phyloP scores from a whole-genome alignment of 2,888 invertebrate genomes.

The Escarpia spicata region DNA sequence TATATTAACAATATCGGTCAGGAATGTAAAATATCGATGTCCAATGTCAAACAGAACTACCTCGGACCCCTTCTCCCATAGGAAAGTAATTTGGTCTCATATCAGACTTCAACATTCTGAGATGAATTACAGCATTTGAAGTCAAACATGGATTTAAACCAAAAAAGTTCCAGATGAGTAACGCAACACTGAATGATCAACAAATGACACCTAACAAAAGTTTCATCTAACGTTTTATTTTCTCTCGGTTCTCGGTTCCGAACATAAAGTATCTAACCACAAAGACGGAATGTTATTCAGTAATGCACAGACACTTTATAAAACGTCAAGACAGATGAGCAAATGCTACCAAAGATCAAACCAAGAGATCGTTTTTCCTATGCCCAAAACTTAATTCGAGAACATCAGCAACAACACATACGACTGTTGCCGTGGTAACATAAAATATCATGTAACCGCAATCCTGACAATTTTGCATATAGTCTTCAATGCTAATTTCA shows the following conservation, averaged over 20 bases:
- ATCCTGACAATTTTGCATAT: slow-evolving; percentile 16
- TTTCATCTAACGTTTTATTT: background rate
- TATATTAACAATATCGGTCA: too few relatives aligned
- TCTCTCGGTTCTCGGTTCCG: background rate
- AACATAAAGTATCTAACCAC: slow-evolving; percentile 16
- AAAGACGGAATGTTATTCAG: slow-evolving; percentile 8
- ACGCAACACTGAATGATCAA: background rate
- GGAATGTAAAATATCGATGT: too few relatives aligned
- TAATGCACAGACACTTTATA: slow-evolving; percentile 11
- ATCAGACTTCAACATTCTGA: too few relatives aligned
- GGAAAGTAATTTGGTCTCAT: too few relatives aligned
- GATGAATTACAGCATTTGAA: too few relatives aligned
- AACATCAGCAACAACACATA: background rate
- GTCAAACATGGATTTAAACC: too few relatives aligned
- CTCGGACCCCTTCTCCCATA: too few relatives aligned
- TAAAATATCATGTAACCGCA: slow-evolving; percentile 6
- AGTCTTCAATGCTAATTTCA: background rate
- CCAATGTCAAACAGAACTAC: too few relatives aligned
- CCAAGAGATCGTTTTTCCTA: slow-evolving; percentile 3
- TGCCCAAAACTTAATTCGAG: background rate
- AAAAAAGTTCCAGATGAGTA: background rate
- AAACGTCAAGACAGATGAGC: background rate
- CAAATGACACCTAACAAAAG: background rate
- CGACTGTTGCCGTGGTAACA: background rate
- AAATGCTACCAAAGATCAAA: background rate